Evolutionary conservation across 2,797 vertebrate species (phyloP).

Genomic region (Typhlichthys subterraneus): DNA sequence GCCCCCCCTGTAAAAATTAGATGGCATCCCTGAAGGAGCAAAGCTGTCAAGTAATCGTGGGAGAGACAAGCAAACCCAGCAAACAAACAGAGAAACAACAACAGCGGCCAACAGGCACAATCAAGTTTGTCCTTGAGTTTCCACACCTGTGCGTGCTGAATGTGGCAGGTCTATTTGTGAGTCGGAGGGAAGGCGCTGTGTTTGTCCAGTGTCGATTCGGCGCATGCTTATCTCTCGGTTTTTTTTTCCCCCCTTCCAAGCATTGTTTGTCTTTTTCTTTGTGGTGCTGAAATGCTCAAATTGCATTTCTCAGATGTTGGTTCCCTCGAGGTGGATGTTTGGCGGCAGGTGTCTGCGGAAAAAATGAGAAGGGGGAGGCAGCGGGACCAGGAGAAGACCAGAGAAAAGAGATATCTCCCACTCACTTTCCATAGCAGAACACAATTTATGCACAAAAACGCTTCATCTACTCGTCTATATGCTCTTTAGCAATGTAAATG

Average conservation of each 20-base stretch:
- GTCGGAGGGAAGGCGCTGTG: conserved; percentile 62
- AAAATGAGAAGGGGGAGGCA: conserved; percentile 13
- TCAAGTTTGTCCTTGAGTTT: conserved; percentile 77
- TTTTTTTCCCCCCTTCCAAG: conserved; percentile 51
- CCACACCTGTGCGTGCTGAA: conserved; percentile 69
- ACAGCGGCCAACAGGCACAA: conserved; percentile 48
- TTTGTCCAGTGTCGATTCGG: conserved; percentile 76
- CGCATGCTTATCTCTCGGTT: conserved; percentile 61
- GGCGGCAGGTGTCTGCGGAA: conserved; percentile 79
- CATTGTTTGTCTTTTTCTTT: conserved; percentile 81
- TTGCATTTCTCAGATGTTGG: conserved; percentile 79
- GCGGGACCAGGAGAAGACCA: conserved; percentile 40
- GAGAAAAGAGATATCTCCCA: conserved; percentile 65
- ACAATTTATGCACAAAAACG: conserved; percentile 57
- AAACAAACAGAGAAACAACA: conserved; percentile 63
- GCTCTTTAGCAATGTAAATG: conserved; percentile 98
- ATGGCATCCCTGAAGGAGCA: conserved; percentile 44
- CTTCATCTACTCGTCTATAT: conserved; percentile 79
- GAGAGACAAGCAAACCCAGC: conserved; percentile 56
- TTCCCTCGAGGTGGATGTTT: conserved; percentile 76
- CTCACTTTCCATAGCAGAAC: conserved; percentile 64
- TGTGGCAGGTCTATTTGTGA: conserved; percentile 61
- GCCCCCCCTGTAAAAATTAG: conserved; percentile 45
- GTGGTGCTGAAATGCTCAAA: conserved; percentile 76
- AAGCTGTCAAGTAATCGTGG: conserved; percentile 57